A percentile compares a stretch with the other conserved stretches of the same genome.
Evolutionary conservation across 2,113 vertebrate genomes (phyloP).

Genomic region (Xerus inauris): DNA sequence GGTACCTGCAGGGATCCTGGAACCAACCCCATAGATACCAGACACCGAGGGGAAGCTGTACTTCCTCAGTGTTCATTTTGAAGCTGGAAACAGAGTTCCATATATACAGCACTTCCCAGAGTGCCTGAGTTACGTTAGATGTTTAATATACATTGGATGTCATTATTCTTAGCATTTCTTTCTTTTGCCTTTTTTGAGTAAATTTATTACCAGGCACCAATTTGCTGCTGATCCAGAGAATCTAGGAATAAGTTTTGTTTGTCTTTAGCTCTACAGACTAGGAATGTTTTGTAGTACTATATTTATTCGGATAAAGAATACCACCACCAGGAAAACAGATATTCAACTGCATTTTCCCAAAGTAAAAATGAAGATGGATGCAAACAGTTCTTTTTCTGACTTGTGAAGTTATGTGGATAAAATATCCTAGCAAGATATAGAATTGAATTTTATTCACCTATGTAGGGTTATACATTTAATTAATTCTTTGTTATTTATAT

Average conservation of each 20-base stretch:
- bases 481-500: slow-evolving; percentile 24
- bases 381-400: slow-evolving; percentile 9
- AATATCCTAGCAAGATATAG: slow-evolving; percentile 18
- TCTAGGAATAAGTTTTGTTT: slow-evolving; percentile 51
- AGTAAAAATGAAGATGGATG: slow-evolving; percentile 13
- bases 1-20: not conserved
- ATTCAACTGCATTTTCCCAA: slow-evolving; percentile 36
- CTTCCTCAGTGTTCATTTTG: slow-evolving; percentile 36
- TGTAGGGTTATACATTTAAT: slow-evolving; percentile 34
- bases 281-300: slow-evolving; percentile 14
- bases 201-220: slow-evolving; percentile 51
- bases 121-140: not conserved
- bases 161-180: slow-evolving; percentile 29
- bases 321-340: not conserved
- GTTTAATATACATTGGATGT: not conserved
- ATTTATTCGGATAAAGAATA: slow-evolving; percentile 41
- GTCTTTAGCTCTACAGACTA: slow-evolving; percentile 29
- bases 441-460: slow-evolving; percentile 37
- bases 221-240: not conserved
- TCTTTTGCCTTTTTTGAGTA: slow-evolving; percentile 48
- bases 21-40: not conserved
- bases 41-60: not conserved
- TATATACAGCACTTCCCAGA: not conserved
- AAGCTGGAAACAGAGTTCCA: not conserved
- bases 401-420: slow-evolving; percentile 17